phyloP scores from a whole-genome alignment of 2,888 invertebrate species.

The Drosophila siamana region DNA sequence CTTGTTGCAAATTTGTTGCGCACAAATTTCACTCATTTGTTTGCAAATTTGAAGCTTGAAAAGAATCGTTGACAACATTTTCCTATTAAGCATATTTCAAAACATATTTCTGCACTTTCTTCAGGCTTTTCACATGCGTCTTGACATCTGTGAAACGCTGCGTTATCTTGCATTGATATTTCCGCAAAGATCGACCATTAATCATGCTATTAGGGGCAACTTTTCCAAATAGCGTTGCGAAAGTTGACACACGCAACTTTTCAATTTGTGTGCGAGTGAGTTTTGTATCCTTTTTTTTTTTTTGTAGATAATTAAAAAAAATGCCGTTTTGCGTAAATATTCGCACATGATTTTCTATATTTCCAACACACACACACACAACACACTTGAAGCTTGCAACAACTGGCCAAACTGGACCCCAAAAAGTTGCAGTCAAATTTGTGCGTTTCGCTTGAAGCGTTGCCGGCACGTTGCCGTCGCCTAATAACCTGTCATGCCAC shows the following conservation, averaged over 20 bases:
- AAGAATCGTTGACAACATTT: constrained; percentile 8
- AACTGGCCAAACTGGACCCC: constrained; percentile 71
- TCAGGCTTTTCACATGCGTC: too few species aligned
- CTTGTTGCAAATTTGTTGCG: constrained; percentile 71
- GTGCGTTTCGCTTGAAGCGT: constrained; percentile 70
- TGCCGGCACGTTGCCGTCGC: constrained; percentile 71
- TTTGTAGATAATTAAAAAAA: constrained; percentile 53
- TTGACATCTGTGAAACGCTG: not conserved
- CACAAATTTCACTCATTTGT: constrained; percentile 73
- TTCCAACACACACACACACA: constrained; percentile 26
- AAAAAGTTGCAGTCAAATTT: constrained; percentile 66
- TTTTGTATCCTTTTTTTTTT: constrained; percentile 44
- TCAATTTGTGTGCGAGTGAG: constrained; percentile 39
- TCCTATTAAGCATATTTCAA: not conserved
- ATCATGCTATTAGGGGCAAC: constrained; percentile 44
- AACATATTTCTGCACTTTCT: not conserved
- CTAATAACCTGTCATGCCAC: constrained; percentile 84
- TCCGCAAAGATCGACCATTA: constrained; percentile 28
- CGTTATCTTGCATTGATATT: constrained; percentile 3
- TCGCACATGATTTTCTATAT: constrained; percentile 55
- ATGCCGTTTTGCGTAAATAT: constrained; percentile 52
- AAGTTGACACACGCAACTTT: constrained; percentile 63
- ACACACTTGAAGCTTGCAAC: not conserved
- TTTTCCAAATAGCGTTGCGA: constrained; percentile 47
- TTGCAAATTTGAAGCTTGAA: too few species aligned